A percentile compares a stretch with the other conserved stretches of the same genome.
Evolutionary conservation across 2,113 vertebrate species (phyloP).

Genomic region (Cyprinodon brontotheroides): DNA sequence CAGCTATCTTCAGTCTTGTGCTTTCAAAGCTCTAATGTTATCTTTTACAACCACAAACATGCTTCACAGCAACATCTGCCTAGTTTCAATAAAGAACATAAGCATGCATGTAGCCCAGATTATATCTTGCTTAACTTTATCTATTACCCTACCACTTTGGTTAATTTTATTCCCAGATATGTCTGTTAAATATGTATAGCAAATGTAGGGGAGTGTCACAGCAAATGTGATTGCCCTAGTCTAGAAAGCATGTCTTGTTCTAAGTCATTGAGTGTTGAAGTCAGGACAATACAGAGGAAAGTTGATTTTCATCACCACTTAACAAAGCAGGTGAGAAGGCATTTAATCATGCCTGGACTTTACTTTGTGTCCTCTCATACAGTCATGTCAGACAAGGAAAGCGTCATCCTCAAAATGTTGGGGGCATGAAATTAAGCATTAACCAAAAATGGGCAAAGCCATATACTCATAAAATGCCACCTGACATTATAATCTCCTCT

Average conservation of each 20-base stretch:
- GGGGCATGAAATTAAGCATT: too few relatives aligned
- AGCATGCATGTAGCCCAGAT: not conserved
- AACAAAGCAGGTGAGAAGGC: too few relatives aligned
- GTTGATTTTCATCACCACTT: not conserved
- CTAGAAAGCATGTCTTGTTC: not conserved
- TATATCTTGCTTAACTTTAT: not conserved
- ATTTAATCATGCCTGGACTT: not conserved
- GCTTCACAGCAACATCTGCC: constrained; percentile 8
- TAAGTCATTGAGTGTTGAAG: too few relatives aligned
- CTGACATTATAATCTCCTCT: too few relatives aligned
- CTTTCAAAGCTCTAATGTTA: constrained; percentile 18
- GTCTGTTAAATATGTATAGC: not conserved
- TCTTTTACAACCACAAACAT: not conserved
- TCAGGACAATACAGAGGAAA: too few relatives aligned
- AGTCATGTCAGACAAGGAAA: too few relatives aligned
- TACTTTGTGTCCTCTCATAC: too few relatives aligned
- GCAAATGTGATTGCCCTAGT: not conserved
- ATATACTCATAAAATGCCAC: too few relatives aligned
- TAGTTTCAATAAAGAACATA: not conserved
- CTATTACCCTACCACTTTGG: not conserved
- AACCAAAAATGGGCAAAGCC: too few relatives aligned
- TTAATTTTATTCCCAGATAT: too few relatives aligned
- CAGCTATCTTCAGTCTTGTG: not conserved
- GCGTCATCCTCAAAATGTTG: too few relatives aligned
- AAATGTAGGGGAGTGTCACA: not conserved